Evolutionary conservation across 2,888 invertebrate genomes (phyloP).

Genomic region (Cephus spinipes): DNA sequence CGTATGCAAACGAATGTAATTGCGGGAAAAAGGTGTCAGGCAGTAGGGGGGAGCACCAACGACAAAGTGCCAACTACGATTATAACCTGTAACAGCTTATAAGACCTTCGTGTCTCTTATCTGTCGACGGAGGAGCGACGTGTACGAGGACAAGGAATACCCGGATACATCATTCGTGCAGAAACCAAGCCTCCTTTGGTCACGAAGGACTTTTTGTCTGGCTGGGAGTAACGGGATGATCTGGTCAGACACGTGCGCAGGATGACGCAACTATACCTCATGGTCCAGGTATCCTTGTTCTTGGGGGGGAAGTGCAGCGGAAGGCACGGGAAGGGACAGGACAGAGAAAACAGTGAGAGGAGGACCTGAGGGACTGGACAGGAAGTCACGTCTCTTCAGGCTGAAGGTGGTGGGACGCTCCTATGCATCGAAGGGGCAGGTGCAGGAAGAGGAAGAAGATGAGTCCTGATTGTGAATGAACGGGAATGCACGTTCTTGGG

Average conservation of each 20-base stretch:
- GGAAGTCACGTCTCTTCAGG: neutral
- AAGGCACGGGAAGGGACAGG: too few relatives aligned
- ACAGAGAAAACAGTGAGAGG: neutral
- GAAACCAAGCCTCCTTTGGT: constrained; percentile 37
- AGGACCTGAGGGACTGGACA: neutral
- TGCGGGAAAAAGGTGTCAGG: neutral
- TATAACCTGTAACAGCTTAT: neutral
- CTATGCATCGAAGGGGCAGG: neutral
- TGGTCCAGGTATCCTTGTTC: neutral
- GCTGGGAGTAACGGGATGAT: neutral
- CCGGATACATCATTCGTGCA: neutral
- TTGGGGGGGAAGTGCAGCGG: neutral
- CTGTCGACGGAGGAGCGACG: neutral
- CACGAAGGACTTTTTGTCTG: constrained; percentile 35
- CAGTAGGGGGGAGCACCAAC: too few relatives aligned
- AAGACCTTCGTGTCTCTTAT: neutral
- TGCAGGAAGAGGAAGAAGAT: neutral
- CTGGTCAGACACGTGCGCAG: neutral
- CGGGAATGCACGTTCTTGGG: neutral
- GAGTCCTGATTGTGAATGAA: neutral
- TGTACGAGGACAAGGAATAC: neutral
- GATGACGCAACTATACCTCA: neutral
- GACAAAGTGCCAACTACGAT: neutral
- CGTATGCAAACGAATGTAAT: neutral
- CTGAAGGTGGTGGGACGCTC: neutral